Conservation (phyloP, 2,888 invertebrate genomes). For the Cosmopolites sordidus region DNA sequence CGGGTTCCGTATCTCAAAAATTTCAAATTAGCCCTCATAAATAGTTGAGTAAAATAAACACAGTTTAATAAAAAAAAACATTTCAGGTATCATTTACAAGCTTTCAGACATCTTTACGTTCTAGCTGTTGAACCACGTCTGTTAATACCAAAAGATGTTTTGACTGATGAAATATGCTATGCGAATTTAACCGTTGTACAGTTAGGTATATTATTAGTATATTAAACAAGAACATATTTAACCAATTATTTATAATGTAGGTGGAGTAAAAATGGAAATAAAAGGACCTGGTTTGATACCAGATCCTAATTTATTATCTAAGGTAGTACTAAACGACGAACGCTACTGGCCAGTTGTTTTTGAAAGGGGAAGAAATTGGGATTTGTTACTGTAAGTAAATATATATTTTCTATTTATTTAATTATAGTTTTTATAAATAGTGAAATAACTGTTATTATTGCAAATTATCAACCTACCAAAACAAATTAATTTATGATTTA, state of each 20-base stretch:
- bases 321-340: slow-evolving; percentile 75
- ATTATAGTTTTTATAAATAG: no score
- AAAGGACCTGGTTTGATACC: slow-evolving; percentile 85
- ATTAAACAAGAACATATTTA: neutral
- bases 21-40: no score
- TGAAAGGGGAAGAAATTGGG: slow-evolving; percentile 79
- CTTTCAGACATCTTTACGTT: slow-evolving; percentile 93
- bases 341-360: slow-evolving; percentile 89
- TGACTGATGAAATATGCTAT: slow-evolving; percentile 74
- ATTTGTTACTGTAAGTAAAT: slow-evolving; percentile 63
- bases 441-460: no score
- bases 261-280: slow-evolving; percentile 47
- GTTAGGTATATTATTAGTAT: slow-evolving; percentile 29
- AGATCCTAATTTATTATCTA: slow-evolving; percentile 67
- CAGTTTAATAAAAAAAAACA: no score
- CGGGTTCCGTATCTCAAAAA: no score
- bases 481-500: no score
- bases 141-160: slow-evolving; percentile 81
- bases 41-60: no score
- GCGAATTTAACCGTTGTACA: slow-evolving; percentile 66
- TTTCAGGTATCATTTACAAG: slow-evolving; percentile 90
- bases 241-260: slow-evolving; percentile 17
- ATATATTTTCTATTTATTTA: no score
- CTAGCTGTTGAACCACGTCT: slow-evolving; percentile 88
- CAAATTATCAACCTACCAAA: no score